Base-by-base conservation (phyloP, 2,888 invertebrate genomes). In the Ganaspis brasiliensis region DNA sequence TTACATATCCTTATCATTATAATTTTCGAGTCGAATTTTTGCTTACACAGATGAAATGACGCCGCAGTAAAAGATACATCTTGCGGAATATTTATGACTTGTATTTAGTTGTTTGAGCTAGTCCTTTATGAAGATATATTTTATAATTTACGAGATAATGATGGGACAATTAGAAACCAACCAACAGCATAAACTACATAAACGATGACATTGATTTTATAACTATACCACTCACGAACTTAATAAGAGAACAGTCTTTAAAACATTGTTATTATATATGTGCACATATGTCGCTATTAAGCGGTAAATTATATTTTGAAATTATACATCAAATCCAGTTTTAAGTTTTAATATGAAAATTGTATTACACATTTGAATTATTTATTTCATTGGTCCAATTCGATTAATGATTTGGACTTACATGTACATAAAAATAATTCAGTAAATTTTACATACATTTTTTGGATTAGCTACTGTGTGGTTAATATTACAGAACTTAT, bases 141-240 rank as follows among this genome's bases (percentile, higher is more conserved):
- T 14, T 14, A 45, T 45, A 45, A 45, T 45, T 45, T 45, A 45
- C 45, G 45, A 45, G 45, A 14, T 14, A 14, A 3, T 45, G 14
- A 1, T 14, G 45, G 45, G 45, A 14, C 45, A 45, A 45, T 45
- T 14, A 45, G 14, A 45, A 45, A 12, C 14, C 12, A 45, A 4
- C 14, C 14, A 14, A 45, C 45, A 45, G 14, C n/a, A 45, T 45
- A 45, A 45, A 45, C 14, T 14, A 45, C 45, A 14, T 14, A 45
- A 45, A 45, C 14, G 45, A n/a, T 45, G 12, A 45, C 45, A 45
- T 45, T 45, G 45, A 45, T n/a, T 45, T 45, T 45, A 45, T 45
- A 14, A 45, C 45, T 14, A n/a, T n/a, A 45, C 14, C 14, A 45
- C 45, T 45, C 45, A 45, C 45, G 14, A 45, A 45, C 45, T 45